Base-by-base conservation (phyloP, 2,113 vertebrate genomes). In the Hiodon alosoides region DNA sequence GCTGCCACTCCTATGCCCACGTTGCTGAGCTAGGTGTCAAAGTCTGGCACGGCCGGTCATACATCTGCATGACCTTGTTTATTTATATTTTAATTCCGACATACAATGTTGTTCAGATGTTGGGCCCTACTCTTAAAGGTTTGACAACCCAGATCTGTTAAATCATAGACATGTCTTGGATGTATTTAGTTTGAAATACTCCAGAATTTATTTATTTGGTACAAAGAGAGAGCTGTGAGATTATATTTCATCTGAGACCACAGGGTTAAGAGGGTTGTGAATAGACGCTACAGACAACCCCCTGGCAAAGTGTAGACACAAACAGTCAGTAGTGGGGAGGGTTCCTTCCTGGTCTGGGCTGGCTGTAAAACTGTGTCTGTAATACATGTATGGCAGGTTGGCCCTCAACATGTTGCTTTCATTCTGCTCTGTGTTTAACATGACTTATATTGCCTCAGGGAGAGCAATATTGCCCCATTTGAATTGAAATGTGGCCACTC, bases 251-350 rank as follows among this genome's bases (percentile, higher is more conserved):
- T 31, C 31, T 31, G 31, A 31, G 31, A 31, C 31, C 31, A 31
- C 31, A 1, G 31, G 31, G 2, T 31, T 31, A 31, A 31, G 31
- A 31, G 2, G 31, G 31, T 31, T 31, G 31, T 72, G 71, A 31
- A 31, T 54, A 57, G 4, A 57, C 13, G 46, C n/a, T 57, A 48
- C 46, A 67, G 52, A 58, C 64, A 48, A n/a, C 14, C n/a, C 10
- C 16, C 61, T 47, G 17, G 47, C 55, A 52, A 66, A 53, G 52
- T 62, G 14, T 74, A 52, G 61, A 66, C 7, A 74, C 61, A 74
- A 16, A 48, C 17, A 66, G 51, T 11, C 9, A 4, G 48, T 7
- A 16, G 69, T 14, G 11, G 54, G 17, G 55, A 10, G 2, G n/a
- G 61, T 58, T 58, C 62, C 64, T 58, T 55, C 11, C 54, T 48